Evolutionary conservation across 2,888 invertebrate genomes (phyloP).

Genomic region (Harpagoxenus sublaevis): DNA sequence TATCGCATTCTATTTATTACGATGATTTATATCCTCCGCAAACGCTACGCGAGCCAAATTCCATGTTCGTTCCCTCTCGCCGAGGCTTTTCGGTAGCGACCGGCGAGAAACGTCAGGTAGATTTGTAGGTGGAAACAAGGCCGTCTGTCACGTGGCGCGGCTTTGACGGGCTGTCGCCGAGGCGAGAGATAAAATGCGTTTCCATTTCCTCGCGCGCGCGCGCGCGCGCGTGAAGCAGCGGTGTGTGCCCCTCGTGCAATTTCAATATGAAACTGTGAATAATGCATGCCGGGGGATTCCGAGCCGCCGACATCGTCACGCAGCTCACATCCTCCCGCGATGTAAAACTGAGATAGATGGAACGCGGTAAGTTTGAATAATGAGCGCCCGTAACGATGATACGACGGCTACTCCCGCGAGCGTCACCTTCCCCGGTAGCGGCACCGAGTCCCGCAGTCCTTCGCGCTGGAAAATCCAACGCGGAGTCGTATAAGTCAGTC

Average conservation of each 20-base stretch:
- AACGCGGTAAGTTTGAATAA: slow-evolving; percentile 84
- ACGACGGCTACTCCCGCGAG: slow-evolving; percentile 73
- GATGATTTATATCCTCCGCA: slow-evolving; percentile 34
- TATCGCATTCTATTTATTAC: slow-evolving; percentile 27
- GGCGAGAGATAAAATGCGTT: slow-evolving; percentile 73
- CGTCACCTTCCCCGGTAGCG: slow-evolving; percentile 53
- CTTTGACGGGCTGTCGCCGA: slow-evolving; percentile 66
- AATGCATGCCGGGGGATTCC: slow-evolving; percentile 81
- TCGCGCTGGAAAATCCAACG: slow-evolving; percentile 68
- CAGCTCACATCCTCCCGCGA: slow-evolving; percentile 81
- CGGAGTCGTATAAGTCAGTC: slow-evolving; percentile 66
- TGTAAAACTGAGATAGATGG: slow-evolving; percentile 84
- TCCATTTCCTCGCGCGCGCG: slow-evolving; percentile 72
- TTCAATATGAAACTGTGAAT: slow-evolving; percentile 83
- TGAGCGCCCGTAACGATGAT: slow-evolving; percentile 81
- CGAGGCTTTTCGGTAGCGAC: slow-evolving; percentile 43
- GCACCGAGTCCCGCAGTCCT: slow-evolving; percentile 46
- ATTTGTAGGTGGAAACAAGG: slow-evolving; percentile 62
- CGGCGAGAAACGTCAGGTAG: slow-evolving; percentile 45
- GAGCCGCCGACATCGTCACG: slow-evolving; percentile 78
- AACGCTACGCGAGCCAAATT: slow-evolving; percentile 22
- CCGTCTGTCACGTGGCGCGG: slow-evolving; percentile 55
- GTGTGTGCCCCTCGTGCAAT: slow-evolving; percentile 76
- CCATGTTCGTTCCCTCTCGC: slow-evolving; percentile 36
- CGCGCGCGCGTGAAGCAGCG: slow-evolving; percentile 44